Evolutionary conservation across 2,888 invertebrate species (phyloP), one percentile per base, ranked within the genome.

Genomic region (Tigriopus californicus): DNA sequence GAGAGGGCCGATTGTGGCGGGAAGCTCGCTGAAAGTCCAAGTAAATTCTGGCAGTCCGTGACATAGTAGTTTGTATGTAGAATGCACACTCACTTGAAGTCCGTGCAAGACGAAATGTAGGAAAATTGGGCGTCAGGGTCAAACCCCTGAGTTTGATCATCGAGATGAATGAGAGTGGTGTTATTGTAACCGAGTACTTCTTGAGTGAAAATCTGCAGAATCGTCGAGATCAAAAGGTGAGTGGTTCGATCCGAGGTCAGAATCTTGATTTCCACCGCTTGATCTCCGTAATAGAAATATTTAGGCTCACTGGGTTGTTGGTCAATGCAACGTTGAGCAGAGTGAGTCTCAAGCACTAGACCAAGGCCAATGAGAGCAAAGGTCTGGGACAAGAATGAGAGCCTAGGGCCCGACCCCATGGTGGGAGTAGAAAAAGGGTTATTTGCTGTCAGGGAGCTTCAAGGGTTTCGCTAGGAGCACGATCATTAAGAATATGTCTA

Each of bases 161-260:
- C 22, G 5, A 57, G 15, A 40, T 65, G 62, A 4, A 64, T 62
- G 6, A 71, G 66, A 54, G 66, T 63, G 1, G 72, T 70, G 51
- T 68, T 65, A n/a, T 65, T 66, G 62, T 71, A 72, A 6, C 72
- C 72, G 5, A 72, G 65, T 13, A 70, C 67, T 61, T 72, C 72
- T 60, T 68, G 65, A 40, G 73, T 66, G 1, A 73, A 64, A 22
- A 71, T 70, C 59, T 68, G 67, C n/a, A 72, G 66, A 15, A 72
- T 68, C 58, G 69, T 65, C 54, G 71, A 71, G 61, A 68, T 66
- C 15, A 73, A 65, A 61, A 68, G 68, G 63, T 72, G 72, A 1
- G 72, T 69, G 10, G 67, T 64, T n/a, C 72, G 65, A 52, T 65
- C 61, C 15, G 59, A 59, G 22, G 62, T 61, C 18, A 54, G 41